phyloP scores from a whole-genome alignment of 2,113 vertebrate genomes.

The Lophotis ruficrista region DNA sequence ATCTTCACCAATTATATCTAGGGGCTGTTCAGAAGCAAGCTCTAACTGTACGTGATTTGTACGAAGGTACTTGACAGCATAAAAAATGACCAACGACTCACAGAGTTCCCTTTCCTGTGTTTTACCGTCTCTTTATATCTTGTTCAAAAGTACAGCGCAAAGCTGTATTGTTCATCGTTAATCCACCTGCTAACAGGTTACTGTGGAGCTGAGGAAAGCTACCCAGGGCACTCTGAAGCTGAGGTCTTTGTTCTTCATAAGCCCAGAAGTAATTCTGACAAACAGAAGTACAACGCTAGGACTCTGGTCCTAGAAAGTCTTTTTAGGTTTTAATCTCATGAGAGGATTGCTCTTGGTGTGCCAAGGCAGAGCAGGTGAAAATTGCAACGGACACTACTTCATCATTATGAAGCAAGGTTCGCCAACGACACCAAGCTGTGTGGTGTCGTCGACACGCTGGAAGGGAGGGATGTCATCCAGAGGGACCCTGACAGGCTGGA shows the following conservation, averaged over 20 bases:
- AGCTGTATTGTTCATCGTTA: background rate
- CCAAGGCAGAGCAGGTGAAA: background rate
- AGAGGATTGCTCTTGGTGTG: background rate
- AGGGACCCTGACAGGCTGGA: too few relatives aligned
- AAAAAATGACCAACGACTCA: conserved; percentile 36
- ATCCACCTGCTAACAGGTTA: background rate
- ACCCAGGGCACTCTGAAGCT: background rate
- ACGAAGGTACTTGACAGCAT: background rate
- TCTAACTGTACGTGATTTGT: conserved; percentile 28
- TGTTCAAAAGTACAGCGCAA: background rate
- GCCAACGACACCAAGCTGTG: too few relatives aligned
- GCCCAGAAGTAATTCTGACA: background rate
- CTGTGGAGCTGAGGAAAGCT: background rate
- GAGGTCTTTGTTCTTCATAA: background rate
- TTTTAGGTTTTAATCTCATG: background rate
- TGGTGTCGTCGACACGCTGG: too few relatives aligned
- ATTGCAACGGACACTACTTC: background rate
- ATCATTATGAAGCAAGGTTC: too few relatives aligned
- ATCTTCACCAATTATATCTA: conserved; percentile 45
- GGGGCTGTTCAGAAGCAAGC: background rate
- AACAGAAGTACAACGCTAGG: background rate
- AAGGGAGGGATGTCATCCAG: too few relatives aligned
- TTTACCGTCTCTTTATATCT: background rate
- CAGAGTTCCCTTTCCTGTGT: background rate
- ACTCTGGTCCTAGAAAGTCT: background rate